These are phyloP conservation scores for Melipona bicolor DNA, from an alignment of 2,888 invertebrate species.

Conservation along the genomic window DNA sequence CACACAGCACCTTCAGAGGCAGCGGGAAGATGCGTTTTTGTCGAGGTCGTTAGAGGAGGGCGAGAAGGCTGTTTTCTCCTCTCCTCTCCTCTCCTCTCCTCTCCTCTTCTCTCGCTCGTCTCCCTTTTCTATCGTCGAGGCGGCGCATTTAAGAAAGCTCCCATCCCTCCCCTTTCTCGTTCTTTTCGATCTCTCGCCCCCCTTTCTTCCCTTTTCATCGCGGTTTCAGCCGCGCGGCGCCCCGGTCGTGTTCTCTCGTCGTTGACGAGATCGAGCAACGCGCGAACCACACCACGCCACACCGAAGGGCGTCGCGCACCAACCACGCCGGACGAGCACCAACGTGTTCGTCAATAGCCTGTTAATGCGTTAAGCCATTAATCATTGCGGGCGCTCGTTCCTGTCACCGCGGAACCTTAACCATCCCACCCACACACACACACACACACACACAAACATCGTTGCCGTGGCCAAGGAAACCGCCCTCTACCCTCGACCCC, in stretches of 20 bases:
- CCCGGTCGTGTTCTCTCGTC: constrained; percentile 42
- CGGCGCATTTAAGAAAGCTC: constrained; percentile 75
- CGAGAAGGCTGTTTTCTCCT: constrained; percentile 49
- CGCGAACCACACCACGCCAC: constrained; percentile 39
- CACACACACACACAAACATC: too few relatives aligned
- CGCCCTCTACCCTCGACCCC: constrained; percentile 43
- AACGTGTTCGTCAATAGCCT: constrained; percentile 84
- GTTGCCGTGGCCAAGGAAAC: too few relatives aligned
- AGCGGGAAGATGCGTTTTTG: constrained; percentile 69
- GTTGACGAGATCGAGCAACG: constrained; percentile 30
- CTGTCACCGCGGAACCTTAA: constrained; percentile 79
- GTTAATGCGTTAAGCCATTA: constrained; percentile 85
- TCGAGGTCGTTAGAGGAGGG: constrained; percentile 51
- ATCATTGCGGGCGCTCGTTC: constrained; percentile 82
- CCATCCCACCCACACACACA: constrained; percentile 57
- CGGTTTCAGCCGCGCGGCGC: constrained; percentile 45
- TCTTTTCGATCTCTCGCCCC: constrained; percentile 73
- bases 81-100: constrained; percentile 29
- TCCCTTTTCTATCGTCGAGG: constrained; percentile 62
- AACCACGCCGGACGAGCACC: constrained; percentile 72
- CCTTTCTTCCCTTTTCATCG: constrained; percentile 75
- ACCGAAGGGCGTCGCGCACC: constrained; percentile 48
- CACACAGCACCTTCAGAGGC: constrained; percentile 53
- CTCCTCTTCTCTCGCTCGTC: constrained; percentile 30
- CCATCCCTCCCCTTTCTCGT: constrained; percentile 67